A percentile compares a stretch with the other conserved stretches of the same genome.
Conservation (phyloP, 2,113 vertebrate species). For the Apodemus sylvaticus region DNA sequence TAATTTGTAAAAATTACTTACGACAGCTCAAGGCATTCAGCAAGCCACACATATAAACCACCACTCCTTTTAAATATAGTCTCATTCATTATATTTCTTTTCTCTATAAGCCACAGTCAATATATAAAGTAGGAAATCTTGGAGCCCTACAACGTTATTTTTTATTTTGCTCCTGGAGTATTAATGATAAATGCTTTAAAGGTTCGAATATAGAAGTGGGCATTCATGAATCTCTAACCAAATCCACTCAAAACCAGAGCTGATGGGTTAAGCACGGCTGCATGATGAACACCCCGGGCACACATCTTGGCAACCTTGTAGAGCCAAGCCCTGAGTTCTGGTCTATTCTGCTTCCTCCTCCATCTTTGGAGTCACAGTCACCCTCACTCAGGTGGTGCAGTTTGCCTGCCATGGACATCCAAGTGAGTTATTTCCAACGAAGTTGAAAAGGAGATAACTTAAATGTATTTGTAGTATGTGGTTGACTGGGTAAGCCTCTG, state of each 20-base stretch:
- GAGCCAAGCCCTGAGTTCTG: accelerated
- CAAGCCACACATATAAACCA: too few relatives aligned
- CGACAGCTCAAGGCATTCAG: too few relatives aligned
- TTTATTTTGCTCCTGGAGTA: too few relatives aligned
- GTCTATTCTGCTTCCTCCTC: too few relatives aligned
- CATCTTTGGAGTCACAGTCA: neutral
- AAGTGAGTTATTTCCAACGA: neutral
- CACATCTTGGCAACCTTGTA: accelerated
- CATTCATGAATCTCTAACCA: neutral
- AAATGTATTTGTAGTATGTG: neutral
- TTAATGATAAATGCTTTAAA: neutral
- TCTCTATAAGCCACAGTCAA: neutral
- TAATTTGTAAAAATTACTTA: too few relatives aligned
- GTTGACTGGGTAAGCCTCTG: neutral
- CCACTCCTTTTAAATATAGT: too few relatives aligned
- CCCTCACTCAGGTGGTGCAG: neutral
- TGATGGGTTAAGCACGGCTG: too few relatives aligned
- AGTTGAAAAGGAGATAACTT: neutral
- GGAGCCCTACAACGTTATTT: neutral
- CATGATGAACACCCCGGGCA: neutral
- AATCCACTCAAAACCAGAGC: neutral
- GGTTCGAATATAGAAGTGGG: neutral
- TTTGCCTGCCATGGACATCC: neutral
- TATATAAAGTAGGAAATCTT: neutral
- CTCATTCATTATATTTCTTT: too few relatives aligned